Evolutionary conservation across 2,888 invertebrate species (phyloP), one percentile per base, ranked within the genome.

Genomic region (Cerastoderma edule): DNA sequence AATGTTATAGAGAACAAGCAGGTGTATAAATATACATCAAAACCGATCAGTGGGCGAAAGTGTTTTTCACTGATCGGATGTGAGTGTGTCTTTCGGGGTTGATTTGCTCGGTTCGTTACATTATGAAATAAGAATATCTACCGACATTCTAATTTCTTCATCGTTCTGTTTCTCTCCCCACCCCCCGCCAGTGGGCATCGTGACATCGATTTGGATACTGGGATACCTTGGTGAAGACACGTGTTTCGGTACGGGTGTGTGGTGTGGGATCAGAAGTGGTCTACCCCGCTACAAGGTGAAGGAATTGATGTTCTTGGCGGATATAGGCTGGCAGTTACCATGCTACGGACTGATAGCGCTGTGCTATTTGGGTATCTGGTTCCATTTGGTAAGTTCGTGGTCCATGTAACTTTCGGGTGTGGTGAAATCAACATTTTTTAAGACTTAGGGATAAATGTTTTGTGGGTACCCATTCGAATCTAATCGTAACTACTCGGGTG

Each of bases 231-330:
- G 76, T 6, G 75, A 77, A 63, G 76, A 79, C 39, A 72, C 44
- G 33, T 80, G 72, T 63, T 66, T 33, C 56, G 73, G 69, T 8
- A 78, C 75, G 0, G 72, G 77, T 16, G 70, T 72, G 2, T 75
- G 75, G 74, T 75, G 76, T 39, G 72, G 75, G 3, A 67, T 81
- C 19, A 72, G 63, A n/a, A 75, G 71, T 33, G 64, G 70, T 32
- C 39, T 68, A 6, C 35, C 48, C 0, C 44, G 19, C 1, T 22
- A 70, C 16, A 46, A 32, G 0, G 50, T 78, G 22, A 54, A 56
- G 32, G 60, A 28, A n/a, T 67, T 68, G 71, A 77, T 80, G 75
- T 77, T 60, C 33, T 50, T 77, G 5, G 74, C 63, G 0, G 76
- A 74, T 35, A 35, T 77, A n/a, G 72, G 39, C 4, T 77, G 77